phyloP scores from a whole-genome alignment of 2,113 vertebrate genomes.

The Cettia cetti region DNA sequence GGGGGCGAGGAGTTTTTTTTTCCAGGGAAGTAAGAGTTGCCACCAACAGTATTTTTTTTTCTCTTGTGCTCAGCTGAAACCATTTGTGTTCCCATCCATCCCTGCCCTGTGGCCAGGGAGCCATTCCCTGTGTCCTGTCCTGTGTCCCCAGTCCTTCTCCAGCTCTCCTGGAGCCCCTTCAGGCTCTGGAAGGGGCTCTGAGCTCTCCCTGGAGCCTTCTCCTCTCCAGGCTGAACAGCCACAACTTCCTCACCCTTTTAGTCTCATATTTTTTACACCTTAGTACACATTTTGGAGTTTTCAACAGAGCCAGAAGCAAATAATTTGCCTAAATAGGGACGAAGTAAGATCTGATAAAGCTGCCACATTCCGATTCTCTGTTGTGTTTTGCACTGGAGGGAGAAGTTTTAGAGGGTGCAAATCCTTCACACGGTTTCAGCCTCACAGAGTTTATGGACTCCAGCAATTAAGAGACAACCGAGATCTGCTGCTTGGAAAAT shows the following conservation, averaged over 20 bases:
- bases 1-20: slow-evolving; percentile 3
- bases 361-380: background rate
- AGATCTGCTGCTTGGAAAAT: background rate
- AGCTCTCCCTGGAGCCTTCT: background rate
- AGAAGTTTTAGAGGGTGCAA: slow-evolving; percentile 42
- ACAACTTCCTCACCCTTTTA: background rate
- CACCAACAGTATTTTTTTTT: background rate
- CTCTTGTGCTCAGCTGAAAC: background rate
- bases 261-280: background rate
- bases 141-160: background rate
- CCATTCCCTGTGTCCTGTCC: background rate
- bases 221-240: background rate
- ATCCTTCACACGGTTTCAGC: background rate
- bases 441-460: background rate
- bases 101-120: background rate
- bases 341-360: background rate
- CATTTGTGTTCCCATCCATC: background rate
- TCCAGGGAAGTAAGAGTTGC: slow-evolving; percentile 20
- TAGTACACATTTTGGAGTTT: background rate
- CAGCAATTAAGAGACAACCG: slow-evolving; percentile 1
- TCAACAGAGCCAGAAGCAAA: background rate
- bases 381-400: background rate
- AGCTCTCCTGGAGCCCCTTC: background rate
- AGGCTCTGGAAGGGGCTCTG: background rate
- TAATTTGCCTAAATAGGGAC: background rate